A percentile compares a stretch with the other conserved stretches of the same genome.
phyloP scores from a whole-genome alignment of 2,797 vertebrate species.

The Semaprochilodus insignis region DNA sequence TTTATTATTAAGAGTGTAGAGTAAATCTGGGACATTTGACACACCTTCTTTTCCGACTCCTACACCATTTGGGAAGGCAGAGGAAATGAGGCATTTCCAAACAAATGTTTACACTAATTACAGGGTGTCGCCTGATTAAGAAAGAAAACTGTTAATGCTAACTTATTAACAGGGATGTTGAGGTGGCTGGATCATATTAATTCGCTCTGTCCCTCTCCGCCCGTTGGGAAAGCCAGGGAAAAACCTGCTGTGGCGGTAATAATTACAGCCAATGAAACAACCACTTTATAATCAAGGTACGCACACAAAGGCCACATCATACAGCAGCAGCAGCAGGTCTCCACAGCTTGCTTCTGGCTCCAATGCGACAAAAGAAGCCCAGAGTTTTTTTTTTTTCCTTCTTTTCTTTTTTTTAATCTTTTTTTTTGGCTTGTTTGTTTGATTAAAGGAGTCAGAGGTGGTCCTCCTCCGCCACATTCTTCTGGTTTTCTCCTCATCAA shows the following conservation, averaged over 20 bases:
- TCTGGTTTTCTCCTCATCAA: background rate
- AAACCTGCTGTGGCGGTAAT: background rate
- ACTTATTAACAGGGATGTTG: background rate
- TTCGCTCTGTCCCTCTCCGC: conserved; percentile 3
- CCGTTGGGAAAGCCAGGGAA: background rate
- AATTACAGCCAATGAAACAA: conserved; percentile 2
- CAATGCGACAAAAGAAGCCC: background rate
- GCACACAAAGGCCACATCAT: conserved; percentile 17
- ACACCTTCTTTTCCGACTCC: no score
- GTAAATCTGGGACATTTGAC: background rate
- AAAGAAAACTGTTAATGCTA: no score
- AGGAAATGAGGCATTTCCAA: background rate
- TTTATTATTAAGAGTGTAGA: background rate
- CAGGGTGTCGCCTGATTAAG: background rate
- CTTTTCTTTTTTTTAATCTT: no score
- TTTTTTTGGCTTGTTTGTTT: background rate
- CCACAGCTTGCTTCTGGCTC: background rate
- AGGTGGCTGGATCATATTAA: background rate
- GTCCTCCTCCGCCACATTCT: background rate
- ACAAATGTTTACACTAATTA: background rate
- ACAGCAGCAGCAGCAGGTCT: background rate
- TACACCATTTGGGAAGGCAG: background rate
- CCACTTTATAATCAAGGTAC: conserved; percentile 14
- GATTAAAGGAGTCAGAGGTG: background rate
- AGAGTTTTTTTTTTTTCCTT: no score